These are phyloP conservation scores for Metalampra italica DNA, from an alignment of 2,888 invertebrate genomes.

Conservation along the genomic window DNA sequence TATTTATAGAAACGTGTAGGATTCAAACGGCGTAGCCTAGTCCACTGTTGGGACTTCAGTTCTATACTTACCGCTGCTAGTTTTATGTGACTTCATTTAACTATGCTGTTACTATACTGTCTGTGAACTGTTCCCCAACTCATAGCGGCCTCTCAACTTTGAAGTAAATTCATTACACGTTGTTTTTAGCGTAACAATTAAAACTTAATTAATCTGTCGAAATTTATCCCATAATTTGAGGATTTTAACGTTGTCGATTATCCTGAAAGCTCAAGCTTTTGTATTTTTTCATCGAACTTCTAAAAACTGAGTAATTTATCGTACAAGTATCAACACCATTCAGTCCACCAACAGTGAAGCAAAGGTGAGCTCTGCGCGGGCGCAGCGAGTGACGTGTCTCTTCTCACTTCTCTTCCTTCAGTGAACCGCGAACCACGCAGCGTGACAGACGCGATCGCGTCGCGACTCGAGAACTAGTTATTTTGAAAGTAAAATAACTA, in stretches of 20 bases:
- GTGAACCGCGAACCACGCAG: slow-evolving; percentile 60
- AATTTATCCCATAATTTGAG: neutral
- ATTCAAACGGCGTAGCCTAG: too few species aligned
- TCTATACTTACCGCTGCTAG: too few species aligned
- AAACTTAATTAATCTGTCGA: neutral
- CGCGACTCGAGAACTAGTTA: slow-evolving; percentile 16
- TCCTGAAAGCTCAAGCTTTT: neutral
- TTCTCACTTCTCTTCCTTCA: slow-evolving; percentile 61
- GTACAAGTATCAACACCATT: slow-evolving; percentile 45
- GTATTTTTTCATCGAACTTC: neutral
- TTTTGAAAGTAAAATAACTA: slow-evolving; percentile 28
- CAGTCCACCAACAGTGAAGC: slow-evolving; percentile 40
- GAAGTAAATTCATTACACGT: too few species aligned
- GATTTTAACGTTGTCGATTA: neutral
- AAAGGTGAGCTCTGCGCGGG: slow-evolving; percentile 72
- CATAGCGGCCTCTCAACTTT: too few species aligned
- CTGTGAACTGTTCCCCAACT: too few species aligned
- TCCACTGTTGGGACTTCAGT: too few species aligned
- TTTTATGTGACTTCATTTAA: too few species aligned
- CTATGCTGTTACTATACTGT: too few species aligned
- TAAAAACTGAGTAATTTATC: neutral
- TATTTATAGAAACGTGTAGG: too few species aligned
- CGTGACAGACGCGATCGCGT: slow-evolving; percentile 28
- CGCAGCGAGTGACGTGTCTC: slow-evolving; percentile 71
- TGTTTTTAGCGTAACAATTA: neutral